These are phyloP conservation scores for Cynocephalus volans DNA, from an alignment of 2,113 vertebrate genomes.

Conservation along the genomic window DNA sequence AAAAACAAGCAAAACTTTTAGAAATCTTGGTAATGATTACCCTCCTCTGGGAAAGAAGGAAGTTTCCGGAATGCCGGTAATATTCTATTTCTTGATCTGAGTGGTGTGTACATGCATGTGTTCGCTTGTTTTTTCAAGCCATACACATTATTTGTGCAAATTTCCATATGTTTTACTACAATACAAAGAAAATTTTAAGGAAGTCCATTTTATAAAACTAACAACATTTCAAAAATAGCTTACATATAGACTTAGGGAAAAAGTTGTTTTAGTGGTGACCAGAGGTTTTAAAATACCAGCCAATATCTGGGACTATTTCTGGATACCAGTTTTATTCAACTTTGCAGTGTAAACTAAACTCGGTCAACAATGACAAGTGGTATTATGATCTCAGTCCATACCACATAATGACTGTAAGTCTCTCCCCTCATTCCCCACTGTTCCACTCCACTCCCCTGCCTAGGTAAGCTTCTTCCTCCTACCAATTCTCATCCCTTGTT, in stretches of 20 bases:
- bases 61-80: background rate
- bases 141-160: background rate
- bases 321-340: background rate
- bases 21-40: background rate
- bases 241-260: background rate
- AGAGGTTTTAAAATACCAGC: conserved; percentile 26
- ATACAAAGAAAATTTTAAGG: background rate
- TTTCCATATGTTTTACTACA: background rate
- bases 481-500: background rate
- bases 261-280: background rate
- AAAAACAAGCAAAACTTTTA: conserved; percentile 4
- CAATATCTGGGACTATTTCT: background rate
- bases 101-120: background rate
- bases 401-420: background rate
- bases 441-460: background rate
- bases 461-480: background rate
- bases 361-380: background rate
- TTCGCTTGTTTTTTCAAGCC: background rate
- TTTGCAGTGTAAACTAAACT: background rate
- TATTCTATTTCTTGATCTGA: background rate
- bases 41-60: background rate
- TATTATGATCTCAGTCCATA: conserved; percentile 55
- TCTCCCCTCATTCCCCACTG: background rate
- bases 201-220: conserved; percentile 36
- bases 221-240: conserved; percentile 40